Percentiles rank a stretch among this genome's conserved stretches.
Evolutionary conservation across 1,140 invertebrate species (phyloP).

Genomic region (Phymastichus coffea): DNA sequence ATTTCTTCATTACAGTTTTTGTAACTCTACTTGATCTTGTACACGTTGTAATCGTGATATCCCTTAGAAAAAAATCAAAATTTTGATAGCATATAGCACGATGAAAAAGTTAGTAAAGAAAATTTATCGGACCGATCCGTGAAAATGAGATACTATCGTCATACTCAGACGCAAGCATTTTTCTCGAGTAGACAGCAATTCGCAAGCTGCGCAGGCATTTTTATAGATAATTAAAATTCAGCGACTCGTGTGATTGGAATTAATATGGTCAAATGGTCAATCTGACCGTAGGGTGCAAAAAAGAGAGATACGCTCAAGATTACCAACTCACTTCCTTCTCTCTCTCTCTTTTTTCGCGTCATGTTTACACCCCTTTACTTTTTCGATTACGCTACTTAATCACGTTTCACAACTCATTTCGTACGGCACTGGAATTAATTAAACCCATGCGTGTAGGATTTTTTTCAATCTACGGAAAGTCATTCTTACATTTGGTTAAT

Average conservation of each 20-base stretch:
- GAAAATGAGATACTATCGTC: not conserved
- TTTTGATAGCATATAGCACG: not conserved
- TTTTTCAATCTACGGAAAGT: no score
- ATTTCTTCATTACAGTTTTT: no score
- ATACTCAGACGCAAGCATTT: not conserved
- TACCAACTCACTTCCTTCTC: no score
- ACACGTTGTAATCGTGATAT: no score
- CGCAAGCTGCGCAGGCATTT: constrained; percentile 43
- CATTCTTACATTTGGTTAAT: no score
- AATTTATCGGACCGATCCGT: constrained; percentile 20
- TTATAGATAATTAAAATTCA: constrained; percentile 57
- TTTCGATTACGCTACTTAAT: constrained; percentile 30
- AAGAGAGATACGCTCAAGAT: no score
- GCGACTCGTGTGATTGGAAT: constrained; percentile 53
- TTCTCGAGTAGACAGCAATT: not conserved
- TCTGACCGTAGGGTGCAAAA: constrained; percentile 38
- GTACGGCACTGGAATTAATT: constrained; percentile 19
- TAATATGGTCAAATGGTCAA: constrained; percentile 54
- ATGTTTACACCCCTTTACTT: constrained; percentile 16
- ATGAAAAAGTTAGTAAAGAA: not conserved
- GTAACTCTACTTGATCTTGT: no score
- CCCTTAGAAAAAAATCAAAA: not conserved
- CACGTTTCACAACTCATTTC: constrained; percentile 28
- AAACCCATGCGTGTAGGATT: not conserved
- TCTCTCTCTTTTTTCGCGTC: not conserved